These are phyloP conservation scores for Latrodectus hesperus DNA, from an alignment of 2,888 invertebrate species.

Conservation along the genomic window DNA sequence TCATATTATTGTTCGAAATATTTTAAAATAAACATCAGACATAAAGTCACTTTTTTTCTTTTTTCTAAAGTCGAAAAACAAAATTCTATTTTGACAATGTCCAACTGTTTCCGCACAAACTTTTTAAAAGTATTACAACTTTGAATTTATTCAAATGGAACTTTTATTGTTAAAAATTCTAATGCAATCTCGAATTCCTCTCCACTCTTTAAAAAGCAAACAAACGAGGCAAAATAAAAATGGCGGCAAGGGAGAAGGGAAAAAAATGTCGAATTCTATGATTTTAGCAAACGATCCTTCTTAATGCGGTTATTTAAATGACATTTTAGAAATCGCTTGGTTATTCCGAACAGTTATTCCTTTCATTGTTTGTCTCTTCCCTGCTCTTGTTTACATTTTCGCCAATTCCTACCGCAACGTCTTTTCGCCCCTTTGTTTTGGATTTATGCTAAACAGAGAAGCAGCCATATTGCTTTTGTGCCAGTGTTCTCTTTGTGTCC, in stretches of 20 bases:
- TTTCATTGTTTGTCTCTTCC: constrained; percentile 46
- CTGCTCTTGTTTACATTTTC: constrained; percentile 58
- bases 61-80: too few species aligned
- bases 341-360: constrained; percentile 53
- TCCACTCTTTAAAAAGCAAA: not conserved
- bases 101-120: too few species aligned
- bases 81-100: too few species aligned
- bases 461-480: constrained; percentile 57
- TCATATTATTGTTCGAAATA: not conserved
- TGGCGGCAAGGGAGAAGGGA: constrained; percentile 1
- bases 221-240: not conserved
- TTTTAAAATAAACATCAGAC: not conserved
- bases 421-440: constrained; percentile 42
- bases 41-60: too few species aligned
- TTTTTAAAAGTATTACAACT: not conserved
- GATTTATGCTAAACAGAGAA: constrained; percentile 43
- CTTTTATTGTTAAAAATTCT: constrained; percentile 20
- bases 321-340: constrained; percentile 65
- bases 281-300: constrained; percentile 11
- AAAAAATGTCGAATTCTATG: constrained; percentile 14
- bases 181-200: constrained; percentile 33
- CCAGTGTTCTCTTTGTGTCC: constrained; percentile 30
- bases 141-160: constrained; percentile 23
- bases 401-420: constrained; percentile 23
- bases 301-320: constrained; percentile 67